Evolutionary conservation across 2,797 vertebrate species (phyloP), one percentile per base, ranked within the genome.

Genomic region (Labroides dimidiatus): DNA sequence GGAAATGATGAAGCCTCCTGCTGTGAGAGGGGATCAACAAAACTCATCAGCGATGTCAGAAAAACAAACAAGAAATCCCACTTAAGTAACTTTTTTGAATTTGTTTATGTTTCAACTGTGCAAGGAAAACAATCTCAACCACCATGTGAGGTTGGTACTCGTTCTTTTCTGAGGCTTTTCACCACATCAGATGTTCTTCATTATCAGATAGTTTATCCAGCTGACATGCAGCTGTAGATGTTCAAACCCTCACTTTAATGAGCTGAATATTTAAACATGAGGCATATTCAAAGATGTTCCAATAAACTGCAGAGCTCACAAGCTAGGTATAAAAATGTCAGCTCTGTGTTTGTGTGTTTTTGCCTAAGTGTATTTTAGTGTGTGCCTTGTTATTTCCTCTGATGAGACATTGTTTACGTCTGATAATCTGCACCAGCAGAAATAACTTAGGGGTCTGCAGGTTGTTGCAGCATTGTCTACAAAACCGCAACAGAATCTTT

Each of bases 401-500:
- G 30, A 21, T 8, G 30, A 69, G 21, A 43, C 19, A 56, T 1
- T 50, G 49, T 68, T 67, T 53, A 58, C 41, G 27, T 72, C 24
- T 64, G 19, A 62, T 13, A 43, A 61, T 24, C 24, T 37, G n/a
- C 56, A 51, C 20, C 47, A 43, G 59, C 72, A 57, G 16, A 36
- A 48, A 52, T 12, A 20, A 19, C 21, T 37, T 37, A 14, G 72
- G 43, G 51, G 33, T 72, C 24, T 64, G 61, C n/a, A 42, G 53
- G n/a, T 16, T 51, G 56, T 64, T 65, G 69, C 6, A 50, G 54
- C 7, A 3, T 65, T 12, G 21, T 33, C 41, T 27, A 36, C 68
- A 58, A 78, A n/a, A 60, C 72, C 75, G 67, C 55, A 69, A n/a
- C 44, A 73, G 23, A 15, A 58, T 59, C 20, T 20, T 53, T 15